Percentiles rank a stretch among this genome's conserved stretches.
phyloP scores from a whole-genome alignment of 2,797 vertebrate genomes.

The Perodicticus potto region DNA sequence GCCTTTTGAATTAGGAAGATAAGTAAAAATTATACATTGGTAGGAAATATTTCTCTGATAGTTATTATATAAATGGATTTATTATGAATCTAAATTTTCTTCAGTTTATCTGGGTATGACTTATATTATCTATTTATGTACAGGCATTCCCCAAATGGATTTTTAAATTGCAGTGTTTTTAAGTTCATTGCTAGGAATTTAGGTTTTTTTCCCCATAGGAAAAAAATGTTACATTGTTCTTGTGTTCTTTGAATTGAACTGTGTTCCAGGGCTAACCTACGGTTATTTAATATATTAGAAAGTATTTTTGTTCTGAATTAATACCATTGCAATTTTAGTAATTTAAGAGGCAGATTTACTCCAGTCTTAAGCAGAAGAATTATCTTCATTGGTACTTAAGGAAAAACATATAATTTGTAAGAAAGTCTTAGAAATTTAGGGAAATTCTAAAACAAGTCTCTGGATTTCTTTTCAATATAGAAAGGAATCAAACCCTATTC shows the following conservation, averaged over 20 bases:
- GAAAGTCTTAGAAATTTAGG: neutral
- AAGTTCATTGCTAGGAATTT: conserved; percentile 19
- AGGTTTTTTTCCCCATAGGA: neutral
- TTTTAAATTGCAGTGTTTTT: conserved; percentile 28
- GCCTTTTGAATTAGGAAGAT: conserved; percentile 12
- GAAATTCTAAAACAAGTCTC: neutral
- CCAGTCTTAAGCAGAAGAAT: neutral
- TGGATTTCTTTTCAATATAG: neutral
- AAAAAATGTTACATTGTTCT: conserved; percentile 39
- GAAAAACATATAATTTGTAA: conserved; percentile 5
- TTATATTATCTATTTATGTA: neutral
- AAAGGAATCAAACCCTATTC: neutral
- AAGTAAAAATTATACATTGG: conserved; percentile 4
- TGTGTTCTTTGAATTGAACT: conserved; percentile 40
- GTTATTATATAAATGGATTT: neutral
- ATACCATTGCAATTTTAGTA: conserved; percentile 16
- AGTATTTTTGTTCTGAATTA: conserved; percentile 57
- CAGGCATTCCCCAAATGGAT: neutral
- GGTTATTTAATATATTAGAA: conserved; percentile 2
- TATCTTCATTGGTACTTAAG: conserved; percentile 34
- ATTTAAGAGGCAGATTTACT: conserved; percentile 17
- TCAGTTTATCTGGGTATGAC: neutral
- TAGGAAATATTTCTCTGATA: conserved; percentile 24
- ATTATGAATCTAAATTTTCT: conserved; percentile 16
- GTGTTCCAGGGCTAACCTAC: conserved; percentile 12